Evolutionary conservation across 2,888 invertebrate genomes (phyloP), one percentile per base, ranked within the genome.

Genomic region (Leptinotarsa haldemani): DNA sequence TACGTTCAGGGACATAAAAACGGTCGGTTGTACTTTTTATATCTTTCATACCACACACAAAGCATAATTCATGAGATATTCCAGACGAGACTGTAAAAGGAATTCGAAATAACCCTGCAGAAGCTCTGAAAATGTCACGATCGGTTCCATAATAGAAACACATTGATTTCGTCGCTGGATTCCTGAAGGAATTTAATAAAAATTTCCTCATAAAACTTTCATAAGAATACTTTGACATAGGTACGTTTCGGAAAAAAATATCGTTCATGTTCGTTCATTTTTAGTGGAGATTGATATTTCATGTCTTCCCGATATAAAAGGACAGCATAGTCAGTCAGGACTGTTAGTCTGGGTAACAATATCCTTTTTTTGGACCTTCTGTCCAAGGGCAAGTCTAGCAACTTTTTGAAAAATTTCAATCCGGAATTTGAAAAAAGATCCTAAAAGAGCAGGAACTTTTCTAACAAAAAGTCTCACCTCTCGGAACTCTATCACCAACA

Each of bases 61-160:
- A 56, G 22, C 15, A 22, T 56, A 56, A 56, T 56, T 56, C 20
- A 20, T 22, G 56, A 15, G 13, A 56, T 56, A 56, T 56, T 56
- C 56, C 15, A 56, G 13, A 20, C 56, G 15, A 56, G 3, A 13
- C 13, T 40, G 40, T 40, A 40, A 40, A 40, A 40, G 40, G 40
- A 40, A 40, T 40, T 40, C 40, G 20, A 22, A 56, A 56, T 56
- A 56, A 25, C 15, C 13, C 56, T 40, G 18, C 18, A 56, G 22
- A 22, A 22, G 15, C 22, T 56, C 56, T 56, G 56, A 2, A 22
- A 56, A 22, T 15, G 56, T 15, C 56, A 56, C 20, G 22, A 56
- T 56, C 20, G 56, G 22, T 66, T 72, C 56, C n/a, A 22, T 50
- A 72, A 67, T 63, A 63, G 65, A 52, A 25, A 65, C 50, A 56